Conservation (phyloP, 2,888 invertebrate species). For the Steinernema scapterisci region DNA sequence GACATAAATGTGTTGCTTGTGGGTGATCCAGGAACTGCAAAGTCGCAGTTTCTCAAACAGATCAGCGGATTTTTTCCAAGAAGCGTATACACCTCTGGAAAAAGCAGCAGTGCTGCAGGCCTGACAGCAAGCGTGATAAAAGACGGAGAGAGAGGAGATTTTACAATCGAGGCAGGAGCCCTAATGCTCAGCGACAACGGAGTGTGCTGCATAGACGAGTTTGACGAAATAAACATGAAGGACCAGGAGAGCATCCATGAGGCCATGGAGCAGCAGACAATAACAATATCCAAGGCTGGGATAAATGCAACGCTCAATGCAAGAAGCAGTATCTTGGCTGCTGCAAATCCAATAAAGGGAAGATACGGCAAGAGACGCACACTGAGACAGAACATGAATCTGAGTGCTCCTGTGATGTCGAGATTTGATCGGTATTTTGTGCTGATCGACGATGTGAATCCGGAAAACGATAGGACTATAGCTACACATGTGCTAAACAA, state of each 20-base stretch:
- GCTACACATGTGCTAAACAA: too few species aligned
- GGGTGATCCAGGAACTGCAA: slow-evolving; percentile 99
- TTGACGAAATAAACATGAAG: slow-evolving; percentile 99
- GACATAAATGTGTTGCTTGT: slow-evolving; percentile 90
- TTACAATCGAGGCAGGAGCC: slow-evolving; percentile 77
- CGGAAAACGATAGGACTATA: too few species aligned
- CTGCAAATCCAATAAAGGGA: too few species aligned
- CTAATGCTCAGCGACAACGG: slow-evolving; percentile 99
- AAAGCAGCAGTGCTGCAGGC: slow-evolving; percentile 98
- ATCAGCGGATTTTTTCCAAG: slow-evolving; percentile 78
- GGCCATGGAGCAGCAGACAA: slow-evolving; percentile 99
- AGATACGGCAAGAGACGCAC: too few species aligned
- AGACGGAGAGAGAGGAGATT: too few species aligned
- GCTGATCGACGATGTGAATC: too few species aligned
- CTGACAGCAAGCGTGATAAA: slow-evolving; percentile 96
- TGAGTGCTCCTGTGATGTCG: too few species aligned
- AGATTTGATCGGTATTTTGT: too few species aligned
- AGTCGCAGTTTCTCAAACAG: slow-evolving; percentile 94
- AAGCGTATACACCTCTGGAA: slow-evolving; percentile 89
- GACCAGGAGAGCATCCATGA: slow-evolving; percentile 99
- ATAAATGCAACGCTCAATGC: too few species aligned
- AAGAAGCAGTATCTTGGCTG: too few species aligned
- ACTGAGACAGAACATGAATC: too few species aligned
- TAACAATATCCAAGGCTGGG: slow-evolving; percentile 98
- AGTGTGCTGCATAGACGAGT: slow-evolving; percentile 98